Percentiles rank a stretch among this genome's conserved stretches.
Evolutionary conservation across 2,797 vertebrate species (phyloP).

Genomic region (Lateolabrax maculatus): DNA sequence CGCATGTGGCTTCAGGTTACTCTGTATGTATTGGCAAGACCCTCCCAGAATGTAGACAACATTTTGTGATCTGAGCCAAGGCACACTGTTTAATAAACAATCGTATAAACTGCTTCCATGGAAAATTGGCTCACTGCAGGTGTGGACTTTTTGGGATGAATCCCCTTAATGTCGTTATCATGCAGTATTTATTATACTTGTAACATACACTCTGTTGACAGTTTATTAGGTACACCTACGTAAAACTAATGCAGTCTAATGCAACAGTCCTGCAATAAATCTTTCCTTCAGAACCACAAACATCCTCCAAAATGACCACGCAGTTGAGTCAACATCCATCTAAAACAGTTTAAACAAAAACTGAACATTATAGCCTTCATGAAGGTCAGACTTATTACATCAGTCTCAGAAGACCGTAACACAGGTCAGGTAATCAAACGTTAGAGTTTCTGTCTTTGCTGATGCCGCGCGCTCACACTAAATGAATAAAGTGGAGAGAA

Average conservation of each 20-base stretch:
- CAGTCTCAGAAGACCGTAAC: not conserved
- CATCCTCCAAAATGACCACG: not conserved
- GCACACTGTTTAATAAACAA: slow-evolving; percentile 2
- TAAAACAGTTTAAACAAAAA: not conserved
- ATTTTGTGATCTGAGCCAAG: slow-evolving; percentile 13
- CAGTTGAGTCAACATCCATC: not conserved
- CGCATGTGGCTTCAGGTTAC: slow-evolving; percentile 29
- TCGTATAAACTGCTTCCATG: slow-evolving; percentile 16
- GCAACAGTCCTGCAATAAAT: not conserved
- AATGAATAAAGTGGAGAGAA: not conserved
- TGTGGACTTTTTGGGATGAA: slow-evolving; percentile 1
- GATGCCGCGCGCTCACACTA: not conserved
- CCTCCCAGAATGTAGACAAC: not conserved
- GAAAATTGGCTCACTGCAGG: slow-evolving; percentile 18
- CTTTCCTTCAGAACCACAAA: not conserved
- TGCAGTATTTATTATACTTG: slow-evolving; percentile 2
- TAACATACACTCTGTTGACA: not conserved
- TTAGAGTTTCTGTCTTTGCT: not conserved
- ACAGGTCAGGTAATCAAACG: not conserved
- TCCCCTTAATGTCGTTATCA: not conserved
- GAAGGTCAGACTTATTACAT: not conserved
- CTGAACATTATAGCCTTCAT: not conserved
- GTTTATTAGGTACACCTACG: not conserved
- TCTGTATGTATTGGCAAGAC: not conserved
- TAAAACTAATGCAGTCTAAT: not conserved